Conservation (phyloP, 2,113 vertebrate species). For the Saccopteryx leptura region DNA sequence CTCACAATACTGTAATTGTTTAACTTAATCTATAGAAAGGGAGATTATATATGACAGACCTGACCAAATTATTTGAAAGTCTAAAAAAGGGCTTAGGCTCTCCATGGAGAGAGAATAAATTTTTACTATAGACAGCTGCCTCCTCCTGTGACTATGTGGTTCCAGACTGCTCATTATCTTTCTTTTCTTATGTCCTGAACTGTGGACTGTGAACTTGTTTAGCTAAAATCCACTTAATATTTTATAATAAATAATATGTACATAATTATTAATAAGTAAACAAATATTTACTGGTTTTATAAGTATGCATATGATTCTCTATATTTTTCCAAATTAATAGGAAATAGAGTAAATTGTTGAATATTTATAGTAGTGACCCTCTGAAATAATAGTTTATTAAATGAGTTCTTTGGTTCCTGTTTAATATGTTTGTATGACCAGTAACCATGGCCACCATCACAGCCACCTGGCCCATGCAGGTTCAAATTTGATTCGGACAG, state of each 20-base stretch:
- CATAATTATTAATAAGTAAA: not conserved
- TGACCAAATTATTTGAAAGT: not conserved
- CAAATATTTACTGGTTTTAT: not conserved
- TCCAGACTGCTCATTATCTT: not conserved
- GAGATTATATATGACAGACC: not conserved
- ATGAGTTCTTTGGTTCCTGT: not conserved
- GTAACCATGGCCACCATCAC: too few species aligned
- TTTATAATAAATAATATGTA: not conserved
- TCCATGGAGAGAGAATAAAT: not conserved
- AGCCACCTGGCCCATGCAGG: too few species aligned
- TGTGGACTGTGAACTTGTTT: not conserved
- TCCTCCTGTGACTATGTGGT: not conserved
- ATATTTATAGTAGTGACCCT: not conserved
- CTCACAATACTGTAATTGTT: not conserved
- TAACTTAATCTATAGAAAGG: not conserved
- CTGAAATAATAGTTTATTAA: not conserved
- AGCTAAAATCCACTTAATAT: not conserved
- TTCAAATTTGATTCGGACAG: too few species aligned
- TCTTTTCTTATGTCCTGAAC: not conserved
- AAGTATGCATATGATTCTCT: not conserved
- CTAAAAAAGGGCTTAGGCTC: not conserved
- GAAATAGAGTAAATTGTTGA: not conserved
- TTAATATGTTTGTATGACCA: not conserved
- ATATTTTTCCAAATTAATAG: not conserved
- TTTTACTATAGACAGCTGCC: fast-evolving